phyloP scores from a whole-genome alignment of 2,113 vertebrate genomes.

The Procavia capensis region DNA sequence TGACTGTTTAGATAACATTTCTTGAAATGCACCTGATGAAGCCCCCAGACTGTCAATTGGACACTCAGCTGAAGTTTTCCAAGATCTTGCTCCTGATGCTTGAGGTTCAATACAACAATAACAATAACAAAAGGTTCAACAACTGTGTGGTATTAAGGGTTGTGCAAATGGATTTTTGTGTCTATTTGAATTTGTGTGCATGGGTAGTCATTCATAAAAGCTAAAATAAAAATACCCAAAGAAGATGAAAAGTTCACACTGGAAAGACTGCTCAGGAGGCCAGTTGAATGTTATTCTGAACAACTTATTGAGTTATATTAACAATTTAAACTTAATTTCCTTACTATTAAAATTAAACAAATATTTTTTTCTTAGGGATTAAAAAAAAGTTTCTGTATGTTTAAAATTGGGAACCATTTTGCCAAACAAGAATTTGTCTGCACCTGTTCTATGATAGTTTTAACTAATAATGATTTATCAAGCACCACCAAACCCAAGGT shows the following conservation, averaged over 20 bases:
- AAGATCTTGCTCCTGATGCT: neutral
- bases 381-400: constrained; percentile 20
- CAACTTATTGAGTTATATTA: constrained; percentile 35
- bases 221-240: constrained; percentile 1
- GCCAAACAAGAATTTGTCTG: constrained; percentile 28
- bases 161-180: neutral
- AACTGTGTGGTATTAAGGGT: neutral
- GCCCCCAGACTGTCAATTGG: constrained; percentile 42
- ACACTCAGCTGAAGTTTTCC: neutral
- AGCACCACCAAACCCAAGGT: too few species aligned
- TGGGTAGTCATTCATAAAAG: neutral
- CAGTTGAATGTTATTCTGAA: constrained; percentile 9
- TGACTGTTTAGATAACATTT: constrained; percentile 29
- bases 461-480: neutral
- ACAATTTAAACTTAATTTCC: neutral
- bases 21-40: neutral
- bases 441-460: neutral
- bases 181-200: neutral
- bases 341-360: constrained; percentile 42
- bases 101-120: neutral
- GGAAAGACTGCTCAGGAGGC: neutral
- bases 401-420: constrained; percentile 38
- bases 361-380: constrained; percentile 30
- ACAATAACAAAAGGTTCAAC: too few species aligned
- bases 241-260: neutral